Percentiles rank a stretch among this genome's conserved stretches.
Evolutionary conservation across 1,140 invertebrate genomes (phyloP).

Genomic region (Diachasmimorpha longicaudata): DNA sequence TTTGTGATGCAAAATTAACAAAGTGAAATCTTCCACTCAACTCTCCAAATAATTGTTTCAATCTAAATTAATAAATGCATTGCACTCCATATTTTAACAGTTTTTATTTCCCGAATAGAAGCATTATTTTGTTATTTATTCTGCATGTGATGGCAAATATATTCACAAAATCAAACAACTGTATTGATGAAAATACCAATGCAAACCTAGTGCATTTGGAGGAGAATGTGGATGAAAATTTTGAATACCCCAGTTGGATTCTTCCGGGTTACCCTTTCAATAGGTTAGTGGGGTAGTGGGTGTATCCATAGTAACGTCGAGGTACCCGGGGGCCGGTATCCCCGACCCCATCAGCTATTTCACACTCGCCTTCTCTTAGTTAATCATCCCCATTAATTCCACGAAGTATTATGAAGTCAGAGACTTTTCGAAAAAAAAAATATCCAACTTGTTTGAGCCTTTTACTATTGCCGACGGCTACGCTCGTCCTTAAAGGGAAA

Average conservation of each 20-base stretch:
- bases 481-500: background rate
- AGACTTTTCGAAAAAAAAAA: background rate
- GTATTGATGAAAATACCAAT: too few species aligned
- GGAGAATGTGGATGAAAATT: background rate
- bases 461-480: background rate
- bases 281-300: slow-evolving; percentile 6
- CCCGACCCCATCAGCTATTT: slow-evolving; percentile 18
- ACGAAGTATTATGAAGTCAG: background rate
- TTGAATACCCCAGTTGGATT: background rate
- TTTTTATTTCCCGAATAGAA: too few species aligned
- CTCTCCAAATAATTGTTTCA: too few species aligned
- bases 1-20: too few species aligned
- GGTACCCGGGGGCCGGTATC: slow-evolving; percentile 39
- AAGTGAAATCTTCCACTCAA: too few species aligned
- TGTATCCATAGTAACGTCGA: slow-evolving; percentile 42
- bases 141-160: too few species aligned
- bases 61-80: too few species aligned
- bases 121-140: too few species aligned
- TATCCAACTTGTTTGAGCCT: background rate
- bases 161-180: too few species aligned
- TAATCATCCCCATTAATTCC: background rate
- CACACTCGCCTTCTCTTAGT: background rate
- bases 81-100: too few species aligned
- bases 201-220: too few species aligned
- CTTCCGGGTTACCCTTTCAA: background rate